A percentile compares a stretch with the other conserved stretches of the same genome.
Conservation (phyloP, 2,797 vertebrate species). For the Octomys mimax region DNA sequence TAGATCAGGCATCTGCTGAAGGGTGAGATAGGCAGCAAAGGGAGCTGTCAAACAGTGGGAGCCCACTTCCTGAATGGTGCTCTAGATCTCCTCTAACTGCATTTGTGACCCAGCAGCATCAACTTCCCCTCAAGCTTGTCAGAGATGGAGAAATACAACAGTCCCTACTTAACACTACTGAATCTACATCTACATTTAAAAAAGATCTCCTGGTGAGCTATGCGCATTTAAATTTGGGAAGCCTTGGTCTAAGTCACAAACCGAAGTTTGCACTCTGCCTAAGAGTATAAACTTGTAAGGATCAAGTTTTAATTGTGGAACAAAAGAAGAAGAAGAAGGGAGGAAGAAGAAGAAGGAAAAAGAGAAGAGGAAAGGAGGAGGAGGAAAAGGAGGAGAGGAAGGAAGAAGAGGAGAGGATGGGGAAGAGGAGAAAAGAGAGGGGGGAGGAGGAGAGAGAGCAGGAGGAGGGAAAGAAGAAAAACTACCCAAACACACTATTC, state of each 20-base stretch:
- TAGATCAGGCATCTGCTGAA: background rate
- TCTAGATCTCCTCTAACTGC: background rate
- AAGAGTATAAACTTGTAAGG: constrained; percentile 2
- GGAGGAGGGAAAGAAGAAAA: background rate
- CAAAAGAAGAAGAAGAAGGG: background rate
- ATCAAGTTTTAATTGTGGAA: constrained; percentile 41
- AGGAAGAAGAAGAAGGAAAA: too few relatives aligned
- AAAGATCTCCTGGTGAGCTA: constrained; percentile 3
- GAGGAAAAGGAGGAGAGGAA: background rate
- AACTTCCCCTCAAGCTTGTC: background rate
- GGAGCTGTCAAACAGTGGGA: background rate
- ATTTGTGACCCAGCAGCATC: background rate
- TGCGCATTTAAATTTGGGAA: background rate
- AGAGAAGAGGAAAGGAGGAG: background rate
- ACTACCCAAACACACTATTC: background rate
- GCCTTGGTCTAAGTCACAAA: background rate
- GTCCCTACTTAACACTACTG: background rate
- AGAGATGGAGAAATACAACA: background rate
- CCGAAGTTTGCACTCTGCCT: background rate
- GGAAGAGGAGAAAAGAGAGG: background rate
- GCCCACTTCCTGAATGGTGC: background rate
- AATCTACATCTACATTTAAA: background rate
- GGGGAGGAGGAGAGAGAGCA: background rate
- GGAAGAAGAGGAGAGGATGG: background rate
- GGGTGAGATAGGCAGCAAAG: background rate